phyloP scores from a whole-genome alignment of 2,797 vertebrate genomes.

The Alca torda region DNA sequence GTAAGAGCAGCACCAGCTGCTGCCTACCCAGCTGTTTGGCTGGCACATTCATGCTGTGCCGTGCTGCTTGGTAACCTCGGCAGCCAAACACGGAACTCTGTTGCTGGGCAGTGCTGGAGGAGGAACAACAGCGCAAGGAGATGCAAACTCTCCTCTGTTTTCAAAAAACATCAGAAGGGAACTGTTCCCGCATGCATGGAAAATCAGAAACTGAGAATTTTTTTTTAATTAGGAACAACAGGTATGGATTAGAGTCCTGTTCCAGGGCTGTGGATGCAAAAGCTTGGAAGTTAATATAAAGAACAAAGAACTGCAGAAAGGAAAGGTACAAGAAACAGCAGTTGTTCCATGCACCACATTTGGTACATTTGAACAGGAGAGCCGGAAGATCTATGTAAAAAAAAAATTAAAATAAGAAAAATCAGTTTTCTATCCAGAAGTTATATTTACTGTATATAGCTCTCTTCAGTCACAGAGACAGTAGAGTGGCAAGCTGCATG shows the following conservation, averaged over 20 bases:
- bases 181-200: not conserved
- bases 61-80: not conserved
- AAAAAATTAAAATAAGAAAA: not conserved
- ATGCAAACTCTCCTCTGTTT: not conserved
- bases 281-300: not conserved
- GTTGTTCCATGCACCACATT: not conserved
- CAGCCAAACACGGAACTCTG: accelerated
- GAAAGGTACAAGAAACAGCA: not conserved
- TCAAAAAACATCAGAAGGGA: not conserved
- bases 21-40: not conserved
- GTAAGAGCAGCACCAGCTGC: not conserved
- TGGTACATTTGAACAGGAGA: not conserved
- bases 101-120: too few species aligned
- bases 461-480: not conserved
- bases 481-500: not conserved
- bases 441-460: not conserved
- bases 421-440: not conserved
- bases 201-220: not conserved
- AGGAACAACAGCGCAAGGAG: not conserved
- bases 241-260: not conserved
- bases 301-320: not conserved
- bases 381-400: not conserved
- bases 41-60: not conserved
- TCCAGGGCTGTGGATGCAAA: not conserved
- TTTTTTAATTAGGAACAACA: not conserved